Conservation (phyloP, 2,888 invertebrate genomes). For the Eilema caniola region DNA sequence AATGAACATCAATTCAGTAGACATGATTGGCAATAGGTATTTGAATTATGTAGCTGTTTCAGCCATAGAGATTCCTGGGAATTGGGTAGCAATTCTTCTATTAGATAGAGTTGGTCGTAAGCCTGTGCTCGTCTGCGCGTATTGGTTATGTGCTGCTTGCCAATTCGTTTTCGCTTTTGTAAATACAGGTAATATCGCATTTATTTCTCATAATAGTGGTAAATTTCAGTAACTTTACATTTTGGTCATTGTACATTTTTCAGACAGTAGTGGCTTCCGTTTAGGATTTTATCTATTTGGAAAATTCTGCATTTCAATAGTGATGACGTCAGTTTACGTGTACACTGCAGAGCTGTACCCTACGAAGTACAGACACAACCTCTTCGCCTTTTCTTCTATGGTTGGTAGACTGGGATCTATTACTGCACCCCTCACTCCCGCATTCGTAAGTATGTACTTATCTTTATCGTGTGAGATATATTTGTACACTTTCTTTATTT, state of each 20-base stretch:
- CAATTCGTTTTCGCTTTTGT: conserved; percentile 88
- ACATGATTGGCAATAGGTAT: conserved; percentile 89
- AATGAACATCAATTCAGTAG: conserved; percentile 89
- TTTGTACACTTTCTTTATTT: background rate
- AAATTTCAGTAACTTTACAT: background rate
- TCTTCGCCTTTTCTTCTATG: conserved; percentile 90
- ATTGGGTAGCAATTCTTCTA: conserved; percentile 88
- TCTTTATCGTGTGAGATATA: background rate
- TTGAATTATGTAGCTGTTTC: conserved; percentile 89
- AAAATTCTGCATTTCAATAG: conserved; percentile 89
- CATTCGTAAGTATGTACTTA: conserved; percentile 82
- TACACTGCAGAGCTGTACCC: conserved; percentile 90
- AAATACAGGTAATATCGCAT: conserved; percentile 79
- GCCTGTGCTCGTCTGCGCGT: conserved; percentile 87
- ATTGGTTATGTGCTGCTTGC: conserved; percentile 88
- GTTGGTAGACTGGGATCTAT: conserved; percentile 89
- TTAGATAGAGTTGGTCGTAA: conserved; percentile 89
- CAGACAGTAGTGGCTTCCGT: conserved; percentile 71
- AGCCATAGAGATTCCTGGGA: conserved; percentile 91
- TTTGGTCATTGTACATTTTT: background rate
- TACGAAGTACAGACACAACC: conserved; percentile 89
- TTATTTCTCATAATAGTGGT: background rate
- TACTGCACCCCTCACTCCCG: conserved; percentile 89
- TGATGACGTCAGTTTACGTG: conserved; percentile 89
- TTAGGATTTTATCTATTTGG: conserved; percentile 87